Evolutionary conservation across 2,113 vertebrate genomes (phyloP).

Genomic region (Poecile atricapillus): DNA sequence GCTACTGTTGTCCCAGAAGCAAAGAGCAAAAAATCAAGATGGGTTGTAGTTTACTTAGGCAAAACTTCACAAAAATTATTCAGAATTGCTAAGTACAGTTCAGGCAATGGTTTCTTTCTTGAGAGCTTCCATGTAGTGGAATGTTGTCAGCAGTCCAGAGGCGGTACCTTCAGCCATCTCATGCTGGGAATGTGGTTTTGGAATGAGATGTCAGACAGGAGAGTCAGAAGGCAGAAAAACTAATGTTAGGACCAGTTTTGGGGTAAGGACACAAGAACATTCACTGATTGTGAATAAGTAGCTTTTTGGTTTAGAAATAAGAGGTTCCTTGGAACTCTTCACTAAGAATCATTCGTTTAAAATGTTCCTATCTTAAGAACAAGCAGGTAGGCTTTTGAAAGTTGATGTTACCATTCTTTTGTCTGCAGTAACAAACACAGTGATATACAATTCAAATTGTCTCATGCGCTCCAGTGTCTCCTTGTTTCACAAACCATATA

Average conservation of each 20-base stretch:
- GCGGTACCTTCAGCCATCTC: background rate
- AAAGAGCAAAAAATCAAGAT: background rate
- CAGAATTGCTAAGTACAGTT: background rate
- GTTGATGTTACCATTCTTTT: background rate
- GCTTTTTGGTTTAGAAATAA: background rate
- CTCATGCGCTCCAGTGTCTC: background rate
- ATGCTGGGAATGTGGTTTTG: background rate
- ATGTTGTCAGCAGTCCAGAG: background rate
- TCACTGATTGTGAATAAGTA: background rate
- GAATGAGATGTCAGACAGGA: background rate
- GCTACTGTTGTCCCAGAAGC: background rate
- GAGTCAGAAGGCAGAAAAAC: background rate
- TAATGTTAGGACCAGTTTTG: background rate
- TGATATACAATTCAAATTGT: background rate
- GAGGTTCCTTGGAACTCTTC: background rate
- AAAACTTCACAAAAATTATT: background rate
- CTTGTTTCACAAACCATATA: background rate
- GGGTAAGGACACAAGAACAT: background rate
- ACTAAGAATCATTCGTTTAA: background rate
- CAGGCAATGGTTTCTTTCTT: background rate
- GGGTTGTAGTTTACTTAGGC: background rate
- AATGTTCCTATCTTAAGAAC: background rate
- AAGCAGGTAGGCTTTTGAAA: background rate
- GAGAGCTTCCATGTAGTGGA: background rate
- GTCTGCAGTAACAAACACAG: background rate